Conservation (phyloP, 2,888 invertebrate species). For the Chironomus tentans region DNA sequence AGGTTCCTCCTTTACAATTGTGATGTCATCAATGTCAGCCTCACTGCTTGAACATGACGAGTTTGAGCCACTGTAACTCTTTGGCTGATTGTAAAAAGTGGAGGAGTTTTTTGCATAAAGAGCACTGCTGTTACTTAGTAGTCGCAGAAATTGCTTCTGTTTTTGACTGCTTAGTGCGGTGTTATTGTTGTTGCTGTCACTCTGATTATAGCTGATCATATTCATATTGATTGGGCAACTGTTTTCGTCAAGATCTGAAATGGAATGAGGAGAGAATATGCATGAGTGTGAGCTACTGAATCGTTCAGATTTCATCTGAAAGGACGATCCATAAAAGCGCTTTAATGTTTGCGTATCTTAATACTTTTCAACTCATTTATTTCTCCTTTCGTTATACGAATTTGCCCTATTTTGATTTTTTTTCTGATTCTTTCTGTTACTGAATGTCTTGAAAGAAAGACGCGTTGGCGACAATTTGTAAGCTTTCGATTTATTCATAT, state of each 20-base stretch:
- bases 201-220: conserved; percentile 5
- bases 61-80: conserved; percentile 5
- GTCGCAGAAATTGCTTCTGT: conserved; percentile 72
- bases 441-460: no score
- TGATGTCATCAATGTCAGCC: conserved; percentile 12
- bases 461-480: no score
- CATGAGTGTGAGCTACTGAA: no score
- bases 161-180: conserved; percentile 17
- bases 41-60: conserved; percentile 34
- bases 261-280: no score
- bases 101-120: not conserved
- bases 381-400: no score
- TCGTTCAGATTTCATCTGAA: no score
- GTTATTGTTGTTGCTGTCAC: conserved; percentile 16
- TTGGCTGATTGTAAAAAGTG: not conserved
- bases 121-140: conserved; percentile 47
- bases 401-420: no score
- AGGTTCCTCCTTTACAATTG: conserved; percentile 64
- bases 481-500: no score
- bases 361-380: no score
- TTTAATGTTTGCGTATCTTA: no score
- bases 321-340: no score
- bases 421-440: no score
- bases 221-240: conserved; percentile 10
- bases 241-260: conserved; percentile 18